These are phyloP conservation scores for Drosophila elegans DNA, from an alignment of 1,140 invertebrate species.

Conservation along the genomic window DNA sequence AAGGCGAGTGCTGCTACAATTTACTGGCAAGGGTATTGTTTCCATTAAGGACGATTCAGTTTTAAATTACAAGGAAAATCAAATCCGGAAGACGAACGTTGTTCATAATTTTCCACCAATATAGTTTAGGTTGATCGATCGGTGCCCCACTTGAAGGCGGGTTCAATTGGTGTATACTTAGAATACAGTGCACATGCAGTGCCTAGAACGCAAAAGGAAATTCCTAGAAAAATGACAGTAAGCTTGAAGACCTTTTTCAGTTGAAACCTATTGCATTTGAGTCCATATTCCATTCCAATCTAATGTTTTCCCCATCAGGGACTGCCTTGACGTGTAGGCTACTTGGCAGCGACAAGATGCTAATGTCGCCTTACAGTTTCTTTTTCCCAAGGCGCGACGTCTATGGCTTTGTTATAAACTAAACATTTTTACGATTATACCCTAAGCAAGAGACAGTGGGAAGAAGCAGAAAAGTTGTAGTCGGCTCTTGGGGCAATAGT, in stretches of 20 bases:
- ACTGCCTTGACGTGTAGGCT: not conserved
- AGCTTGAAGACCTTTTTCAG: not conserved
- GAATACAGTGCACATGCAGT: too few species aligned
- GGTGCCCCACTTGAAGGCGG: too few species aligned
- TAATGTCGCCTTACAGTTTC: not conserved
- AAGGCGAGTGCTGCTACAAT: too few species aligned
- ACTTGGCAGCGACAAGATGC: conserved; percentile 9
- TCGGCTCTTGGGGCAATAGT: conserved; percentile 11
- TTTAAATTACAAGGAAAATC: too few species aligned
- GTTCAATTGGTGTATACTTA: too few species aligned
- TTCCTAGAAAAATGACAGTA: not conserved
- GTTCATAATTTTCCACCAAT: too few species aligned
- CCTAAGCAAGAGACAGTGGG: conserved; percentile 10
- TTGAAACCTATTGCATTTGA: conserved; percentile 11
- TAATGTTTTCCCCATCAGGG: not conserved
- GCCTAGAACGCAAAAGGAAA: not conserved
- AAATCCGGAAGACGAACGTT: too few species aligned
- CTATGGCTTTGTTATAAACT: conserved; percentile 19
- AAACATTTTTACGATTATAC: conserved; percentile 30
- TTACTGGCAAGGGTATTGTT: too few species aligned
- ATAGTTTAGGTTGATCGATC: too few species aligned
- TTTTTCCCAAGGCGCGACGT: conserved; percentile 3
- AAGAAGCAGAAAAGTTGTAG: conserved; percentile 16
- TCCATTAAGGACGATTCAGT: too few species aligned
- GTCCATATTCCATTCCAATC: conserved; percentile 1